These are phyloP conservation scores for Stenopsyche tienmushanensis DNA, from an alignment of 1,140 invertebrate species.

Conservation along the genomic window DNA sequence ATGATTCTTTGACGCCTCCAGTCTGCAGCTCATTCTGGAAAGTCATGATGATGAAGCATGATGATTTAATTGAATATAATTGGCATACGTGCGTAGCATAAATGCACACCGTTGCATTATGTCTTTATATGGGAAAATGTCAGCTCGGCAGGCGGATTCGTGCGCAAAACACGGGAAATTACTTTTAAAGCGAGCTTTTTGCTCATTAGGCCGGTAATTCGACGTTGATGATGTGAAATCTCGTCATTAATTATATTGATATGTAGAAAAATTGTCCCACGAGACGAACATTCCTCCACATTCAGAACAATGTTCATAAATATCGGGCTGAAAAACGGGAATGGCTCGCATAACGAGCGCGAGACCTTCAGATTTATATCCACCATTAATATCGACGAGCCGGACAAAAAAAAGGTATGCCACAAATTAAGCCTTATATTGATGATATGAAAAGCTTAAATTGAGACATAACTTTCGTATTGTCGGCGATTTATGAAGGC, in stretches of 20 bases:
- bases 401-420: too few species aligned
- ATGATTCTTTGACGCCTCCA: too few species aligned
- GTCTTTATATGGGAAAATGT: conserved; percentile 9
- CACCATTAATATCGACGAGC: too few species aligned
- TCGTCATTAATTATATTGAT: not conserved
- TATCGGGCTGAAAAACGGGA: too few species aligned
- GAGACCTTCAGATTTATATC: too few species aligned
- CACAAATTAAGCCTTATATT: too few species aligned
- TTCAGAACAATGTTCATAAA: not conserved
- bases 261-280: not conserved
- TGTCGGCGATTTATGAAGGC: too few species aligned
- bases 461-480: too few species aligned
- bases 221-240: not conserved
- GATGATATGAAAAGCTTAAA: too few species aligned
- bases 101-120: not conserved
- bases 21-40: not conserved
- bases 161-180: not conserved
- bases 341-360: too few species aligned
- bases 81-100: conserved; percentile 3
- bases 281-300: not conserved
- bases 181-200: not conserved
- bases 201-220: not conserved
- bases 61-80: conserved; percentile 9
- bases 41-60: not conserved
- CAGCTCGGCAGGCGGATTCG: conserved; percentile 1